phyloP scores from a whole-genome alignment of 2,797 vertebrate species.

The Crenuchus spilurus region DNA sequence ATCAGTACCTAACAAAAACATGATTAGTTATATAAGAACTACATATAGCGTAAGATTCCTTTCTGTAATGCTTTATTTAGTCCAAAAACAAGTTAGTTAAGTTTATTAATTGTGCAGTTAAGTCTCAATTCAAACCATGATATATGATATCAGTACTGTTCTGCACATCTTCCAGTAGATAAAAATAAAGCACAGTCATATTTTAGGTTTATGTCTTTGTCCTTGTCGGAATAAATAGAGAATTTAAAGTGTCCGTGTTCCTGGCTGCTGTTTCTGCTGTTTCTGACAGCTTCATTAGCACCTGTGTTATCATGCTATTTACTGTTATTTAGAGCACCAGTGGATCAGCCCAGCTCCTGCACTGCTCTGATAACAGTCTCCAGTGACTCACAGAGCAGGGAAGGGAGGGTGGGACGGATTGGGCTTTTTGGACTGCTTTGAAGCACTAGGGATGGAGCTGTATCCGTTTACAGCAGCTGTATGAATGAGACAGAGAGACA shows the following conservation, averaged over 20 bases:
- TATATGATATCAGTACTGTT: background rate
- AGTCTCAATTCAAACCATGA: background rate
- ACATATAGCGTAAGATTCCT: background rate
- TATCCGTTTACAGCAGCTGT: slow-evolving; percentile 72
- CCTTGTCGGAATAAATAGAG: slow-evolving; percentile 1
- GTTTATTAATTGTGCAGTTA: background rate
- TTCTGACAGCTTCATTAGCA: slow-evolving; percentile 59
- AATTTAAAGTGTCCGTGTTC: slow-evolving; percentile 6
- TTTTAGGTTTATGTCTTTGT: slow-evolving; percentile 26
- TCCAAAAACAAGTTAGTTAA: background rate
- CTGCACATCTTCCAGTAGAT: background rate
- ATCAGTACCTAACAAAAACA: background rate
- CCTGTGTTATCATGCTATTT: slow-evolving; percentile 57
- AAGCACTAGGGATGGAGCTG: slow-evolving; percentile 59
- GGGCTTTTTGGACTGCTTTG: slow-evolving; percentile 62
- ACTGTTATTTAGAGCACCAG: slow-evolving; percentile 58
- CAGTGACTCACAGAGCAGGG: slow-evolving; percentile 32
- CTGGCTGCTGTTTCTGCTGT: slow-evolving; percentile 26
- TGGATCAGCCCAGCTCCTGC: slow-evolving; percentile 67
- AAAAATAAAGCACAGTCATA: background rate
- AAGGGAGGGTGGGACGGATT: slow-evolving; percentile 42
- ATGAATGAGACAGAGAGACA: slow-evolving; percentile 39
- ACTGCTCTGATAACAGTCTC: slow-evolving; percentile 70
- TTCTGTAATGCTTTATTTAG: background rate
- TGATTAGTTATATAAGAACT: too few relatives aligned